These are phyloP conservation scores for Ursus arctos DNA, from an alignment of 2,113 vertebrate genomes.

Conservation along the genomic window DNA sequence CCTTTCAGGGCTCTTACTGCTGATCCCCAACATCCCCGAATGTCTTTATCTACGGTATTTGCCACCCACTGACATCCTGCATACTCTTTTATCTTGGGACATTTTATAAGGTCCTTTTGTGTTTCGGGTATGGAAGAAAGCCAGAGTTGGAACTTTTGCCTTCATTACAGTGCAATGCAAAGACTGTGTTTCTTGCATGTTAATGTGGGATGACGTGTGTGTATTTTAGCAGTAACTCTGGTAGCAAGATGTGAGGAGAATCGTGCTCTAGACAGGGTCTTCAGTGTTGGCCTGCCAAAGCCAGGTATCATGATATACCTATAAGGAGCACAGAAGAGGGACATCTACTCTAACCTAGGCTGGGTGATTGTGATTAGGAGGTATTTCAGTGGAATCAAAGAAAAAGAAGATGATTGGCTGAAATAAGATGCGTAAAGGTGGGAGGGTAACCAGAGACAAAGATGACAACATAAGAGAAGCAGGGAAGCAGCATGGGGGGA, in stretches of 20 bases:
- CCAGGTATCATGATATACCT: not conserved
- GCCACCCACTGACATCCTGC: constrained; percentile 35
- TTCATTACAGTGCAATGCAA: not conserved
- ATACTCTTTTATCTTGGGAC: constrained; percentile 55
- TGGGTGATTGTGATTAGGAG: not conserved
- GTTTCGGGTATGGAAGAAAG: not conserved
- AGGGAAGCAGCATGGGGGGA: accelerated
- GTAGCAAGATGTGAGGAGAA: not conserved
- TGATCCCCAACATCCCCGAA: not conserved
- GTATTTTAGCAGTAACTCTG: not conserved
- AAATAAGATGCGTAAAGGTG: not conserved
- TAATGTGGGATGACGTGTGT: not conserved
- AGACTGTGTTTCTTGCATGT: not conserved
- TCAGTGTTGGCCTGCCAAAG: not conserved
- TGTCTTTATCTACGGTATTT: constrained; percentile 43
- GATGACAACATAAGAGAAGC: not conserved
- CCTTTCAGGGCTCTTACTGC: constrained; percentile 16
- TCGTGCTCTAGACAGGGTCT: not conserved
- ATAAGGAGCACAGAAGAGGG: not conserved
- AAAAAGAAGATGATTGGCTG: not conserved
- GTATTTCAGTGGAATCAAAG: not conserved
- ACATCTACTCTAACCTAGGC: not conserved
- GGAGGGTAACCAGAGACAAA: not conserved
- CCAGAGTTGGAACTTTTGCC: not conserved
- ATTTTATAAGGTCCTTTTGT: constrained; percentile 61